Conservation (phyloP, 2,888 invertebrate species). For the Acronicta psi region DNA sequence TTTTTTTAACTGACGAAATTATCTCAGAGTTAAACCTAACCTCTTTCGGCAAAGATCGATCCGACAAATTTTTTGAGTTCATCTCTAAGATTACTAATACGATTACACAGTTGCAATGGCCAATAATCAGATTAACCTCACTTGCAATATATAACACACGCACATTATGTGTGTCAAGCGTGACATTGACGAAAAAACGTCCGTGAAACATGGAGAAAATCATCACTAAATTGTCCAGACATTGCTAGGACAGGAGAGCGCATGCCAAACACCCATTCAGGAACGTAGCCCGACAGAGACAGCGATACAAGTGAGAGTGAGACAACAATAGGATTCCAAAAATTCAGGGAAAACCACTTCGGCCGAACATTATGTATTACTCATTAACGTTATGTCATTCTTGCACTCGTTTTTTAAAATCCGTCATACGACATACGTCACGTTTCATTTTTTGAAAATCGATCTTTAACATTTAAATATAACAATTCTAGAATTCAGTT, state of each 20-base stretch:
- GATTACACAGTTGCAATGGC: constrained; percentile 44
- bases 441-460: constrained; percentile 26
- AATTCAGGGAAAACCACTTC: constrained; percentile 73
- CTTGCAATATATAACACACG: constrained; percentile 33
- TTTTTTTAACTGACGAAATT: constrained; percentile 2
- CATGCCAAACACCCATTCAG: constrained; percentile 83
- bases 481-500: constrained; percentile 8
- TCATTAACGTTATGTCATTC: constrained; percentile 67
- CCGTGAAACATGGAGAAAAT: constrained; percentile 39
- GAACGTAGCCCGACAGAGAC: constrained; percentile 71
- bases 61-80: constrained; percentile 7
- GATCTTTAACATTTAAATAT: not conserved
- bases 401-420: constrained; percentile 48
- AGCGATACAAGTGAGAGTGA: constrained; percentile 58
- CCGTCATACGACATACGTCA: constrained; percentile 34
- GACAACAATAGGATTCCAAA: constrained; percentile 67
- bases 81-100: constrained; percentile 41
- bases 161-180: constrained; percentile 26
- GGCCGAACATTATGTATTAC: constrained; percentile 56
- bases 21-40: constrained; percentile 7
- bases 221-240: constrained; percentile 51
- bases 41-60: constrained; percentile 26
- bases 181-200: constrained; percentile 45
- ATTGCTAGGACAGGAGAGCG: constrained; percentile 61
- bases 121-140: constrained; percentile 54